A percentile compares a stretch with the other conserved stretches of the same genome.
Evolutionary conservation across 2,888 invertebrate species (phyloP).

Genomic region (Eupithecia vulgata): DNA sequence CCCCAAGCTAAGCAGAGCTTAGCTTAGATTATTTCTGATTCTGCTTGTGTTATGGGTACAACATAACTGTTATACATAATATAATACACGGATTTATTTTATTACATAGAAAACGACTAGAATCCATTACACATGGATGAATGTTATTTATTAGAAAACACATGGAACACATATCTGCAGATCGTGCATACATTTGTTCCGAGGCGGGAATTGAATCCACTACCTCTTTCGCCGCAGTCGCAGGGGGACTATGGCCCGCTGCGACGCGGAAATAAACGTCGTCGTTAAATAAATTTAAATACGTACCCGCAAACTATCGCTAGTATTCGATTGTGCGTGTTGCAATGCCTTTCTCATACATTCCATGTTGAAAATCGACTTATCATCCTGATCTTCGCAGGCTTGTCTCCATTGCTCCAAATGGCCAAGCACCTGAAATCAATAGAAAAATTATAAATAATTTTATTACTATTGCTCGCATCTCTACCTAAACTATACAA

Average conservation of each 20-base stretch:
- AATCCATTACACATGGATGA: too few relatives aligned
- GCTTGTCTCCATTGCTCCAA: slow-evolving; percentile 94
- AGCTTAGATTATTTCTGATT: too few relatives aligned
- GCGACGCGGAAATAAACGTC: not conserved
- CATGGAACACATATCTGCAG: not conserved
- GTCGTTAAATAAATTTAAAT: not conserved
- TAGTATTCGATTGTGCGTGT: slow-evolving; percentile 93
- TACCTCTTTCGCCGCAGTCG: not conserved
- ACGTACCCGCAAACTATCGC: slow-evolving; percentile 91
- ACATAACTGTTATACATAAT: too few relatives aligned
- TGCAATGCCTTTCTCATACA: slow-evolving; percentile 96
- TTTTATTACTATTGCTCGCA: too few relatives aligned
- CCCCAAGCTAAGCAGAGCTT: not conserved
- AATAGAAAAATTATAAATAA: not conserved
- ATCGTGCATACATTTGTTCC: not conserved
- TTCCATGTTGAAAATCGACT: slow-evolving; percentile 93
- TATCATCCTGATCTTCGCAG: slow-evolving; percentile 87
- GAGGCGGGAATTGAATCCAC: not conserved
- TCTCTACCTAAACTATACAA: too few relatives aligned
- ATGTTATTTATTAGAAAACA: not conserved
- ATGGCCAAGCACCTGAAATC: slow-evolving; percentile 91
- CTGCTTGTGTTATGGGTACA: too few relatives aligned
- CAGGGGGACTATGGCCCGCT: not conserved
- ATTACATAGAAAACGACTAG: too few relatives aligned
- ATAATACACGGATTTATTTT: too few relatives aligned